Percentiles rank a stretch among this genome's conserved stretches.
Conservation (phyloP, 2,888 invertebrate species). For the Nephrotoma appendiculata region DNA sequence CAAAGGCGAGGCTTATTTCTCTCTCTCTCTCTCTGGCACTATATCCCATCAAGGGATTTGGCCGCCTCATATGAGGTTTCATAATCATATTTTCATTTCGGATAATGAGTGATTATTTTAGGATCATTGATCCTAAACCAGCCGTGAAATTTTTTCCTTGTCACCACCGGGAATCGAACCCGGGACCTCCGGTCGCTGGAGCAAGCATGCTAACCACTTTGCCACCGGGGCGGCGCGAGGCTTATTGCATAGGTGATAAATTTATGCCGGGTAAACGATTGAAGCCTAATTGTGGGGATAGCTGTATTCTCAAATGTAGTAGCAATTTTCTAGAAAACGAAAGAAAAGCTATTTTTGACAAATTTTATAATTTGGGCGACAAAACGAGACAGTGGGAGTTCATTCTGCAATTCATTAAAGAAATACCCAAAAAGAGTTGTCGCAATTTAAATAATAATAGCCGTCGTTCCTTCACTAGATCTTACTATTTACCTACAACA, state of each 20-base stretch:
- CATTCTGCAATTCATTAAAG: neutral
- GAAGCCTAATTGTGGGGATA: neutral
- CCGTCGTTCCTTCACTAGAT: neutral
- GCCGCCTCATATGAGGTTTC: no score
- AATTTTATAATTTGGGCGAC: neutral
- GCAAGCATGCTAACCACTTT: no score
- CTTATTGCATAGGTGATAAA: neutral
- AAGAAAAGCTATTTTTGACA: neutral
- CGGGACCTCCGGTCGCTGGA: no score
- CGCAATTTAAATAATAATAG: neutral
- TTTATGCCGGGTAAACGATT: neutral
- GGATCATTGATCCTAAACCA: no score
- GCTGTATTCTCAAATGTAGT: neutral
- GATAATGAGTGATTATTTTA: no score
- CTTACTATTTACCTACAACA: neutral
- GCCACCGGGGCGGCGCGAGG: no score
- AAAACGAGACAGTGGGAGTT: neutral
- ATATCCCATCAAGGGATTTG: no score
- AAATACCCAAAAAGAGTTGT: neutral
- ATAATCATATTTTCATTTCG: no score
- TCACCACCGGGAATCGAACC: no score
- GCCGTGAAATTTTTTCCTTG: no score
- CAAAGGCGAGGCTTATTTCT: no score
- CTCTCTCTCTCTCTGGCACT: no score
- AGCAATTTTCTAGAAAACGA: neutral